These are phyloP conservation scores for Cyclophora punctaria DNA, from an alignment of 2,888 invertebrate species.

Conservation along the genomic window DNA sequence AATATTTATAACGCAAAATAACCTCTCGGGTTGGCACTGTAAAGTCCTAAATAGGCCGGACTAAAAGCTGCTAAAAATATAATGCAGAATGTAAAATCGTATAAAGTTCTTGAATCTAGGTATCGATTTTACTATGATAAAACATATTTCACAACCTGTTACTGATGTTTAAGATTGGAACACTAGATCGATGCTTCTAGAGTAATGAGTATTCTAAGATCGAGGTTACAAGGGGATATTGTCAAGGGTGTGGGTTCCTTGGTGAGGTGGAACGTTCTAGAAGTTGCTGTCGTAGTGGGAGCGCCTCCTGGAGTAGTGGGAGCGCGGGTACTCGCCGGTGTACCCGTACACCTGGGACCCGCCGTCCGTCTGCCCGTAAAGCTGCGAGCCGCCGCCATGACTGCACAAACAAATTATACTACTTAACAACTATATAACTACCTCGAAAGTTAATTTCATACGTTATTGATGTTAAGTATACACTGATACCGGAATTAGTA, in stretches of 20 bases:
- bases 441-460: too few relatives aligned
- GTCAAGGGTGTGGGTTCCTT: constrained; percentile 50
- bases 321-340: constrained; percentile 64
- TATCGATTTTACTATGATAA: constrained; percentile 33
- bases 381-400: constrained; percentile 72
- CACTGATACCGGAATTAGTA: too few relatives aligned
- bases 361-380: constrained; percentile 78
- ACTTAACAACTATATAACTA: too few relatives aligned
- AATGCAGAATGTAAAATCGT: constrained; percentile 46
- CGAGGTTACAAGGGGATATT: constrained; percentile 63
- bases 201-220: constrained; percentile 36
- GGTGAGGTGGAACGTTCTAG: constrained; percentile 54
- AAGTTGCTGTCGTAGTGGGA: constrained; percentile 89
- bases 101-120: constrained; percentile 44
- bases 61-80: constrained; percentile 59
- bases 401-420: too few relatives aligned
- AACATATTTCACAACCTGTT: constrained; percentile 64
- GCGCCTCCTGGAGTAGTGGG: constrained; percentile 77
- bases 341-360: constrained; percentile 75
- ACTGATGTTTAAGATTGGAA: constrained; percentile 42
- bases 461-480: too few relatives aligned
- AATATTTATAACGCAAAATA: constrained; percentile 40
- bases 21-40: constrained; percentile 52
- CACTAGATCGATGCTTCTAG: constrained; percentile 35
- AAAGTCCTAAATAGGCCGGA: constrained; percentile 62